Base-by-base conservation (phyloP, 2,888 invertebrate genomes). In the Heteromyza rotundicornis region DNA sequence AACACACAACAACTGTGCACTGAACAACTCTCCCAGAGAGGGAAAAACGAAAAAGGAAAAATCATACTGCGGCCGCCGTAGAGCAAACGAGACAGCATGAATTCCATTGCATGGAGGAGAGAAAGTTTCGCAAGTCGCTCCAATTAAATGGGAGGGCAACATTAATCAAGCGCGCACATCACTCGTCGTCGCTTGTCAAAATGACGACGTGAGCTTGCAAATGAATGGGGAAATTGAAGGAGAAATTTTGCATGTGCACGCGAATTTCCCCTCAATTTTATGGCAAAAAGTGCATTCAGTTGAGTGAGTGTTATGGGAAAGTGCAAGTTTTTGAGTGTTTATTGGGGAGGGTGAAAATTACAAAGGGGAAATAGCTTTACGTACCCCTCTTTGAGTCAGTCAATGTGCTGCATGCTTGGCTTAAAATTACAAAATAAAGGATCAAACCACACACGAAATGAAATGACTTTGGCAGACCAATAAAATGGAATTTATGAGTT, bases 341-440 rank as follows among this genome's bases (percentile, higher is more conserved):
- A 36, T 50, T n/a, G n/a, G n/a, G n/a, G n/a, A n/a, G n/a, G 20
- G 19, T 54, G 52, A 27, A 17, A 40, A 56, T 24, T 56, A 24
- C 57, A 16, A 1, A 49, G 57, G 57, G 57, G 57, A 57, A 57
- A 49, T 17, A n/a, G n/a, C n/a, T n/a, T n/a, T n/a, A n/a, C n/a
- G 62, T 65, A 20, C 68, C 72, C 73, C 75, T 73, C 55, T 73
- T 74, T 75, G 75, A 73, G 64, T 75, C 73, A 73, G 65, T n/a
- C 27, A 12, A 59, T 27, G 64, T 64, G 64, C 64, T 57, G 54
- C 19, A n/a, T n/a, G n/a, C n/a, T n/a, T n/a, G n/a, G n/a, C n/a
- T n/a, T n/a, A n/a, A n/a, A n/a, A n/a, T n/a, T n/a, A n/a, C n/a
- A n/a, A n/a, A n/a, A n/a, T n/a, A n/a, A n/a, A n/a, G n/a, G n/a